Percentiles rank a stretch among this genome's conserved stretches.
Conservation (phyloP, 2,888 invertebrate species). For the Tachystola acroxantha region DNA sequence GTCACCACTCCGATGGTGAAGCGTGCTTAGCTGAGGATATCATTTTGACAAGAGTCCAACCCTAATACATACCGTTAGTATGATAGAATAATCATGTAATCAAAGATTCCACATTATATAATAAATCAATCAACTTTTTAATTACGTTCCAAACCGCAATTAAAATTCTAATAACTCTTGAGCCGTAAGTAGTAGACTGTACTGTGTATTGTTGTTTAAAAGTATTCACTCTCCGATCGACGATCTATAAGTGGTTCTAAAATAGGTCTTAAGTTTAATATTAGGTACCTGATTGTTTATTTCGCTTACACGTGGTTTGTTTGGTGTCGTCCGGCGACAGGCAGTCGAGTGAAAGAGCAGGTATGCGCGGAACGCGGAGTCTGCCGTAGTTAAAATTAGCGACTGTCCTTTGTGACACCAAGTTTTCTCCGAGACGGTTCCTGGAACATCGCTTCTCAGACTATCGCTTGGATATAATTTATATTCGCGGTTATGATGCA, state of each 20-base stretch:
- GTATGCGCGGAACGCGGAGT: constrained; percentile 49
- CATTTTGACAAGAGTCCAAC: too few relatives aligned
- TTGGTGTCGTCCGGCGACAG: not conserved
- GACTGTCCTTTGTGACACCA: constrained; percentile 38
- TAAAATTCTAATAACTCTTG: constrained; percentile 5
- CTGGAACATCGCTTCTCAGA: constrained; percentile 31
- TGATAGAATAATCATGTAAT: too few relatives aligned
- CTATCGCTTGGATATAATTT: too few relatives aligned
- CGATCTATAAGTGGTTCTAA: constrained; percentile 6
- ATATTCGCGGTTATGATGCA: too few relatives aligned
- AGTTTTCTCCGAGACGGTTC: constrained; percentile 33
- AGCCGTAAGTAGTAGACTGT: constrained; percentile 6
- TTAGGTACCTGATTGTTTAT: constrained; percentile 3
- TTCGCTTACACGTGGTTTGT: constrained; percentile 4
- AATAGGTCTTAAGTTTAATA: constrained; percentile 1
- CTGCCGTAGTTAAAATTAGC: constrained; percentile 52
- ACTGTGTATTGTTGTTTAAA: constrained; percentile 4
- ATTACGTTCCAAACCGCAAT: too few relatives aligned
- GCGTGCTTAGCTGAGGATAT: too few relatives aligned
- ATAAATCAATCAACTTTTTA: too few relatives aligned
- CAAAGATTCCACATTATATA: too few relatives aligned
- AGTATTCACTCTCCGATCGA: constrained; percentile 1
- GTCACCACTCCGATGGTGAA: too few relatives aligned
- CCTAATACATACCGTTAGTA: too few relatives aligned
- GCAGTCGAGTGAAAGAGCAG: constrained; percentile 21